phyloP scores from a whole-genome alignment of 2,113 vertebrate genomes.

The Corapipo altera region DNA sequence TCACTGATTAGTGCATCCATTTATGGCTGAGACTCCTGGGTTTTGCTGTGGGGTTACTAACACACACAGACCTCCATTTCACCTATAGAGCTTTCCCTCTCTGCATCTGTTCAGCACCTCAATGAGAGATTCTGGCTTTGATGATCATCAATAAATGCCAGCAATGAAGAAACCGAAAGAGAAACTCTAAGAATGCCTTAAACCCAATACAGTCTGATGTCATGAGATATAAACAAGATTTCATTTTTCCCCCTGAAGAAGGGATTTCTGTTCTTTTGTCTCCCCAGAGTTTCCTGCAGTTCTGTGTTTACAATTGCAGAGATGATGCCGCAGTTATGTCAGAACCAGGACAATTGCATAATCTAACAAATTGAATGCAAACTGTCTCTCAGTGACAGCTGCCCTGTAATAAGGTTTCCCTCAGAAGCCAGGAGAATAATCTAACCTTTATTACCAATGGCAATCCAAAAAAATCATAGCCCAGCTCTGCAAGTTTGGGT shows the following conservation, averaged over 20 bases:
- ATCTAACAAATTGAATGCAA: not conserved
- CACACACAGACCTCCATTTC: not conserved
- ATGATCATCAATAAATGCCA: not conserved
- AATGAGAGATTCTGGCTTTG: not conserved
- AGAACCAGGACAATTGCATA: conserved; percentile 53
- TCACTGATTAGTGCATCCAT: not conserved
- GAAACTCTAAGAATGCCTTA: not conserved
- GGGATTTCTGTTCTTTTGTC: not conserved
- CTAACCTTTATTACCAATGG: not conserved
- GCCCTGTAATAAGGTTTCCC: not conserved
- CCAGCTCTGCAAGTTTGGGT: not conserved
- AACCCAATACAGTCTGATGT: not conserved
- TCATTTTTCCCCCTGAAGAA: not conserved
- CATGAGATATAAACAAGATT: not conserved
- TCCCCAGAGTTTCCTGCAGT: not conserved
- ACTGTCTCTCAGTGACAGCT: not conserved
- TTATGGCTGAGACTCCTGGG: not conserved
- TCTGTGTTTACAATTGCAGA: not conserved
- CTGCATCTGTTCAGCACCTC: not conserved
- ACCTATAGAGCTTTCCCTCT: not conserved
- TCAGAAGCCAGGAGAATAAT: not conserved
- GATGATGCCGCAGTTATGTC: not conserved
- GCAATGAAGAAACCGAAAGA: not conserved
- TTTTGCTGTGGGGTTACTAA: not conserved
- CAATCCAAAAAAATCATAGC: not conserved